phyloP scores from a whole-genome alignment of 2,113 vertebrate genomes.

The Ochotona princeps region DNA sequence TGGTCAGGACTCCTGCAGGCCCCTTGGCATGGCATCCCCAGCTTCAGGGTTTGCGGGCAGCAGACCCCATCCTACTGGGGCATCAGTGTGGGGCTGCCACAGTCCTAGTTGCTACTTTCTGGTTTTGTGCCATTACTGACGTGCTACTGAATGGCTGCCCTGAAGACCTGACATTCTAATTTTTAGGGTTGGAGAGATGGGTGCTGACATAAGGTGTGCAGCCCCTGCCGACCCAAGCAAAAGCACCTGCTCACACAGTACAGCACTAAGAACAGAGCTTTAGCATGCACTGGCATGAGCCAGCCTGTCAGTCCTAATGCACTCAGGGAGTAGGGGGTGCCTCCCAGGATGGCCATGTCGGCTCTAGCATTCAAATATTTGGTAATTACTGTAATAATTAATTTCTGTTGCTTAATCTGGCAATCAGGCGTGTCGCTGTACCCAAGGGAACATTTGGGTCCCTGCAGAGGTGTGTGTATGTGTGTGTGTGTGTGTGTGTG shows the following conservation, averaged over 20 bases:
- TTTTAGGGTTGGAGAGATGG: constrained; percentile 52
- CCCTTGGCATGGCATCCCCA: neutral
- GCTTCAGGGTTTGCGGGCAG: neutral
- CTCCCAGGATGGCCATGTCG: constrained; percentile 70
- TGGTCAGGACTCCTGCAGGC: neutral
- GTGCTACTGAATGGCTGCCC: neutral
- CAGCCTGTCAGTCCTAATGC: constrained; percentile 79
- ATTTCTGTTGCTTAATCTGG: constrained; percentile 82
- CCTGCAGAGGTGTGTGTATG: constrained; percentile 26
- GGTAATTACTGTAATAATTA: constrained; percentile 83
- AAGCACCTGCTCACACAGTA: constrained; percentile 68
- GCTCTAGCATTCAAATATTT: constrained; percentile 74
- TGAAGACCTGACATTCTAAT: neutral
- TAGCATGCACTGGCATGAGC: constrained; percentile 77
- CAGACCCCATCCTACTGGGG: neutral
- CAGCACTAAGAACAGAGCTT: constrained; percentile 69
- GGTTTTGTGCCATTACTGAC: constrained; percentile 36
- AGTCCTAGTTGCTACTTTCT: constrained; percentile 39
- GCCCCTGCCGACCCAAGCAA: constrained; percentile 68
- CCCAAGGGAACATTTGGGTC: constrained; percentile 72
- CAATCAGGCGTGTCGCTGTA: constrained; percentile 80
- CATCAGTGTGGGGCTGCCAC: neutral
- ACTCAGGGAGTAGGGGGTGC: constrained; percentile 69
- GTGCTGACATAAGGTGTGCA: constrained; percentile 18
- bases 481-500: neutral